phyloP scores from a whole-genome alignment of 1,140 invertebrate genomes.

The Colletes gigas region DNA sequence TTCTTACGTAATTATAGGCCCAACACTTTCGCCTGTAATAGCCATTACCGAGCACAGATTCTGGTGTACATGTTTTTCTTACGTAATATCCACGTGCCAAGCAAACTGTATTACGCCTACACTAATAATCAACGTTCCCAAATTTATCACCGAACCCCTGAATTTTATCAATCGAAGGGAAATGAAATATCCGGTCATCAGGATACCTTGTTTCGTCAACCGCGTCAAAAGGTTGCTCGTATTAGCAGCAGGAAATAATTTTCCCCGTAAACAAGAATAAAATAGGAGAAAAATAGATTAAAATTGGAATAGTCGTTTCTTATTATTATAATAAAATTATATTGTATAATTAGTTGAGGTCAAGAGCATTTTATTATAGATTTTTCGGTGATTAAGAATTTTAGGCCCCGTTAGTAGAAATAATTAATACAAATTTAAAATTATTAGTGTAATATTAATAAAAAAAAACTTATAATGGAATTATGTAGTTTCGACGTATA shows the following conservation, averaged over 20 bases:
- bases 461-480: too few species aligned
- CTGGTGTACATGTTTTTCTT: neutral
- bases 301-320: too few species aligned
- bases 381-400: too few species aligned
- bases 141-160: neutral
- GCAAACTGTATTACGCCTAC: too few species aligned
- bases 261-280: neutral
- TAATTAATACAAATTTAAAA: too few species aligned
- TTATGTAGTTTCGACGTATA: too few species aligned
- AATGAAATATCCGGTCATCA: neutral
- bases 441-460: too few species aligned
- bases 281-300: neutral
- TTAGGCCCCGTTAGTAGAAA: too few species aligned
- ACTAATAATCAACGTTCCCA: neutral
- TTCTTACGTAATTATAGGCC: neutral
- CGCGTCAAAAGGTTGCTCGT: neutral
- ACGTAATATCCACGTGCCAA: neutral
- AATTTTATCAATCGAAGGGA: neutral
- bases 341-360: too few species aligned
- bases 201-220: neutral
- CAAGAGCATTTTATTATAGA: too few species aligned
- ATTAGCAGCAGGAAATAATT: neutral
- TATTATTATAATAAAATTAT: too few species aligned
- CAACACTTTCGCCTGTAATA: neutral
- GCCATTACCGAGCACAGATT: neutral